phyloP scores from a whole-genome alignment of 2,113 vertebrate species.

The Silurus asotus region DNA sequence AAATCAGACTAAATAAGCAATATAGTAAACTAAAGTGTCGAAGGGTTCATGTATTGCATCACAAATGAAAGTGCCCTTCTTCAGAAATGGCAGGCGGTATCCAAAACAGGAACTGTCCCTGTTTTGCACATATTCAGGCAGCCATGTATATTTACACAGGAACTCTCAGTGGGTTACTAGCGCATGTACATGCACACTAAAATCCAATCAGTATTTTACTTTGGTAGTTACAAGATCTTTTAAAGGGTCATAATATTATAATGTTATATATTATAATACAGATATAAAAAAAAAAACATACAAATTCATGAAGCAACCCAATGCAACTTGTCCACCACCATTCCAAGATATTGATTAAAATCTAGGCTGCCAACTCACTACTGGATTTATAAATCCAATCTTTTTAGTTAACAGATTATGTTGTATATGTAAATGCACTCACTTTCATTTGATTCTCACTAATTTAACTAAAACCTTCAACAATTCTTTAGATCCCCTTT shows the following conservation, averaged over 20 bases:
- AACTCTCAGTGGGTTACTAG: background rate
- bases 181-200: background rate
- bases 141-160: background rate
- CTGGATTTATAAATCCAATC: background rate
- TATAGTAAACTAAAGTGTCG: background rate
- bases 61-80: background rate
- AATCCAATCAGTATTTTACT: background rate
- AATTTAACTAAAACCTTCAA: background rate
- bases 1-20: background rate
- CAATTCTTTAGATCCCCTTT: background rate
- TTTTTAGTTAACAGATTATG: background rate
- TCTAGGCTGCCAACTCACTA: background rate
- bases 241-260: background rate
- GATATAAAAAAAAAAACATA: background rate
- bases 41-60: background rate
- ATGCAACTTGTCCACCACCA: too few relatives aligned
- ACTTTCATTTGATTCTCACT: background rate
- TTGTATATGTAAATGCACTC: constrained; percentile 2
- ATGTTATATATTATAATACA: background rate
- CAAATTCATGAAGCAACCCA: background rate
- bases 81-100: background rate
- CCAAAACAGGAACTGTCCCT: background rate
- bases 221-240: background rate
- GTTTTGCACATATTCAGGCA: background rate
- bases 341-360: too few relatives aligned